Evolutionary conservation across 1,140 invertebrate genomes (phyloP), one percentile per base, ranked within the genome.

Genomic region (Triops cancriformis): DNA sequence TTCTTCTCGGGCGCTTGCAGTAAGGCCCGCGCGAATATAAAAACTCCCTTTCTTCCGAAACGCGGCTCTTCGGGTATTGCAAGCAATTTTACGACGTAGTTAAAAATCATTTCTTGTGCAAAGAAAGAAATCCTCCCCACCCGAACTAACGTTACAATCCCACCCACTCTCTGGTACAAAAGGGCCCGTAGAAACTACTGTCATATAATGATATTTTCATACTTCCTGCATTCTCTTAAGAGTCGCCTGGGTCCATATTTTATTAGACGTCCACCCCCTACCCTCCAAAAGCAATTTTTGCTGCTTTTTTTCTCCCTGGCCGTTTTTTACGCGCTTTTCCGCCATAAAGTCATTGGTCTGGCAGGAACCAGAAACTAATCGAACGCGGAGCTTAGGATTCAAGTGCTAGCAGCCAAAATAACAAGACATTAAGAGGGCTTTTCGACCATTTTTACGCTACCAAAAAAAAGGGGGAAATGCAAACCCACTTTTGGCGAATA

Each of bases 201-300:
- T 64, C 51, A 64, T 45, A 45, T 23, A 64, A 64, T 64, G 51
- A 64, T 64, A 64, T 64, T 64, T 64, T 64, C 51, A 64, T 64
- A 64, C 51, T 64, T 64, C 51, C 51, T 64, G 51, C 51, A n/a
- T 64, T 64, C 51, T 64, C 23, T 64, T 18, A 23, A 64, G 51
- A 23, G 51, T 23, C 51, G 3, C 14, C 18, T 64, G 14, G n/a
- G 14, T 64, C 51, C 51, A 64, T 18, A 64, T 64, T 64, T 64
- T 64, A 64, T 64, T 64, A 64, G 51, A 37, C 31, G 31, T 37
- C 51, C 51, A n/a, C 51, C 14, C 51, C 7, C 51, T 14, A n/a
- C 51, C 14, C 51, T 64, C 51, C 0, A 9, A 18, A 23, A 37
- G 31, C 31, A 37, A 4, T 37, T 37, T 37, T 37, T 7, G 31